Evolutionary conservation across 2,797 vertebrate genomes (phyloP), one percentile per base, ranked within the genome.

Genomic region (Champsocephalus gunnari): DNA sequence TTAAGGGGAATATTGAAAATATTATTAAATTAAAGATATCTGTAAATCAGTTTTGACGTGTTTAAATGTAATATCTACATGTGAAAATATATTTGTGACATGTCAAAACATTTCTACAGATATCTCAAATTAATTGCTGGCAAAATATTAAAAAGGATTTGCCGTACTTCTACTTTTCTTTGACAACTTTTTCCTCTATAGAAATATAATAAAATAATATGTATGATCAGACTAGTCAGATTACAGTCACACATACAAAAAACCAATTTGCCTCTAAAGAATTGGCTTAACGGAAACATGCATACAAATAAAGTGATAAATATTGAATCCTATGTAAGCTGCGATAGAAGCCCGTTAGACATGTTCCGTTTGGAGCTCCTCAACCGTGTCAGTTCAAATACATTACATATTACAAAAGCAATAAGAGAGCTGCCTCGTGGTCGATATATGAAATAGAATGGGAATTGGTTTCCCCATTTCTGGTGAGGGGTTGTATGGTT

Each of bases 381-480:
- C 56, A 41, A 75, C 66, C 55, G 49, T 73, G 72, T 71, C 77
- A 60, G 61, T 88, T 83, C 84, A 85, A 91, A 92, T 88, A 90
- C 66, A 82, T 88, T 90, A 90, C 92, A 89, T 90, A 91, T 86
- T 91, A 93, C 88, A 92, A 84, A 92, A 93, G 88, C 86, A 86
- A 89, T 83, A 87, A 83, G 89, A 93, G 58, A 87, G 95, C 94
- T 95, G 95, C 95, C 94, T 87, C 81, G 49, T 58, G 77, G 72
- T 90, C 57, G 77, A 71, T 82, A 75, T 59, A 79, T 79, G 75
- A 80, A 84, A 54, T 78, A 79, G 53, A 70, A 47, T 68, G 59
- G 60, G 73, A 88, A 83, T 65, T 56, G 77, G 12, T 44, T 63
- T 45, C 51, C 65, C 60, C 75, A 64, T 88, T 77, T 83, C 44